Evolutionary conservation across 2,113 vertebrate genomes (phyloP), one percentile per base, ranked within the genome.

Genomic region (Apteryx owenii): DNA sequence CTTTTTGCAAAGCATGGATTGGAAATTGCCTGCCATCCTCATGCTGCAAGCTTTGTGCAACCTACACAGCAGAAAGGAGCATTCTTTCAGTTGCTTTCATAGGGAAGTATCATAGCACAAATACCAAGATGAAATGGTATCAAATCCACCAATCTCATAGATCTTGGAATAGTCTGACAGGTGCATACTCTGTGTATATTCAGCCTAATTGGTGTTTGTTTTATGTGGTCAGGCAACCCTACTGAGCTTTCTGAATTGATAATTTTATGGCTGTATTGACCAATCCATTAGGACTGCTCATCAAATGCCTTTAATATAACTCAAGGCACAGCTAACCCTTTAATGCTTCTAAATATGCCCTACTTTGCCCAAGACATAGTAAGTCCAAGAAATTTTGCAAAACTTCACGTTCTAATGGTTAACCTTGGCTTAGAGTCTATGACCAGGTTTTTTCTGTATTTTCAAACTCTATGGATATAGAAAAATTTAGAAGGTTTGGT

Each of bases 21-120:
- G 36, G 66, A 82, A 89, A 69, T 7, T 91, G 38, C 46, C 80
- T 81, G 17, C 38, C 15, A 18, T 61, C 5, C 25, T 91, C 10
- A 19, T 65, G 38, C 26, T 33, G 10, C 73, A 33, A 26, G 6
- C 3, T 2, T 40, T 81, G 38, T 60, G 78, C 31, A 75, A 42
- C 48, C 60, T 72, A 19, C 3, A 0, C 33, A 6, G 4, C 61
- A 0, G 0, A 72, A 87, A 76, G 3, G 21, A 75, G 2, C 4
- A 2, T 80, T 62, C 40, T 79, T 71, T 42, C 81, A 42, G 25
- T 12, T 61, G 46, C 23, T 65, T 88, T 91, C 81, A 75, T 66
- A n/a, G n/a, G 17, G 79, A 42, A 76, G 11, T 17, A 72, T 56
- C 40, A 6, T 22, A n/a, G 64, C 51, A 17, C 10, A 89, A 79